Conservation (phyloP, 64 coral and sea anemone species). For the Stichodactyla mertensii region DNA sequence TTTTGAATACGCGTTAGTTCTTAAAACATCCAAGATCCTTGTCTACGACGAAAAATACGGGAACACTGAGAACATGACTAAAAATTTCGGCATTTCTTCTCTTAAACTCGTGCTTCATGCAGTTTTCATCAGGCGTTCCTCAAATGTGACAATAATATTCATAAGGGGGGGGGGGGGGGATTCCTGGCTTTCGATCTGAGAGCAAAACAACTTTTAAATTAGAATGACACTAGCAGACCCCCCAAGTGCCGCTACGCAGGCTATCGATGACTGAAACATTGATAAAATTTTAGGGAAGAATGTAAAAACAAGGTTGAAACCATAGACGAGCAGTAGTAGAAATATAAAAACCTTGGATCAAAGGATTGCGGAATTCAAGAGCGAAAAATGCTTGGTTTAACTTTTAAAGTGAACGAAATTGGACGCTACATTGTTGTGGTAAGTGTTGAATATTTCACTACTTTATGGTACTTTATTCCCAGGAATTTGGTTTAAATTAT, state of each 20-base stretch:
- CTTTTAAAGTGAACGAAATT: conserved; percentile 15
- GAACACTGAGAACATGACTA: not conserved
- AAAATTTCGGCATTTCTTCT: not conserved
- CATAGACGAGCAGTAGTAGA: not conserved
- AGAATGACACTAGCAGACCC: not conserved
- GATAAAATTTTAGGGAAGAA: not conserved
- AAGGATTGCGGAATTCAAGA: not conserved
- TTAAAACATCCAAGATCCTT: not conserved
- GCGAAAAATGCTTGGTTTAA: not conserved
- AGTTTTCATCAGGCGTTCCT: conserved; percentile 28
- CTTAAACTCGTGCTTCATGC: not conserved
- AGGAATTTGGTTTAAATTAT: not conserved
- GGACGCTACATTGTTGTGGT: conserved; percentile 24
- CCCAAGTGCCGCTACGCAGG: no score
- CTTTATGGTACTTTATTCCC: not conserved
- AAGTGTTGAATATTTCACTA: not conserved
- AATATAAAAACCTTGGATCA: not conserved
- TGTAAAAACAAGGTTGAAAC: not conserved
- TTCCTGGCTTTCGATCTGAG: not conserved
- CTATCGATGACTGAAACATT: no score
- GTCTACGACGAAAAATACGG: not conserved
- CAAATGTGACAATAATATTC: not conserved
- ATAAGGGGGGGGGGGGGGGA: not conserved
- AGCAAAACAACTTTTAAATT: not conserved
- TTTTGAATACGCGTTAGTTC: not conserved